phyloP scores from a whole-genome alignment of 2,888 invertebrate genomes.

The Kuschelorhynchus macadamiae region DNA sequence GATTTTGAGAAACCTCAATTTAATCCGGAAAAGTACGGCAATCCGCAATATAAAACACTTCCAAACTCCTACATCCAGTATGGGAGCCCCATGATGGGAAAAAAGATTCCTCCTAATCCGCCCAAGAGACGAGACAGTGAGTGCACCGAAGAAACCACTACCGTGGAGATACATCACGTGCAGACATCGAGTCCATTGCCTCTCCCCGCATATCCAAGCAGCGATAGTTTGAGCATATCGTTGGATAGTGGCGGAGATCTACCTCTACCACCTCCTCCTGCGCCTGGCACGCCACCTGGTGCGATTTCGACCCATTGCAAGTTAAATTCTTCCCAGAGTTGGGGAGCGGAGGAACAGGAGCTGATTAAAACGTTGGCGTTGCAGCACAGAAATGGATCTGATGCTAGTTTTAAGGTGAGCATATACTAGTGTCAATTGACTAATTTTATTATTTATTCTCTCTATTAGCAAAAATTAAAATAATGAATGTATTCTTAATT shows the following conservation, averaged over 20 bases:
- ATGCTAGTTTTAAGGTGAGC: constrained; percentile 85
- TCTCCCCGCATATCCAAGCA: constrained; percentile 77
- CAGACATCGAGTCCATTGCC: constrained; percentile 74
- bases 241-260: constrained; percentile 71
- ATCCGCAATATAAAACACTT: constrained; percentile 71
- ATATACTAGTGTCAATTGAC: background rate
- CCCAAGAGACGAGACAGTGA: constrained; percentile 74
- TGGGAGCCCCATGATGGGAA: constrained; percentile 79
- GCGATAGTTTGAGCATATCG: constrained; percentile 76
- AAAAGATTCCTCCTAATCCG: constrained; percentile 86
- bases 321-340: constrained; percentile 71
- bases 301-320: constrained; percentile 66
- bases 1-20: constrained; percentile 69
- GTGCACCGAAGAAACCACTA: constrained; percentile 65
- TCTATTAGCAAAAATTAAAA: too few relatives aligned
- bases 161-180: constrained; percentile 66
- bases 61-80: constrained; percentile 71
- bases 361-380: constrained; percentile 69
- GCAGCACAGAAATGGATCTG: constrained; percentile 81
- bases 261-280: constrained; percentile 74
- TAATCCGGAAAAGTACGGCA: constrained; percentile 65
- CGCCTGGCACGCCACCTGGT: constrained; percentile 76
- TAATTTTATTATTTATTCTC: too few relatives aligned
- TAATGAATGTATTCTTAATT: too few relatives aligned
- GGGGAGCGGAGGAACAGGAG: constrained; percentile 71